Percentiles rank a stretch among this genome's conserved stretches.
These are phyloP conservation scores for Macaca mulatta DNA, from an alignment of 2,113 vertebrate genomes.

Conservation along the genomic window DNA sequence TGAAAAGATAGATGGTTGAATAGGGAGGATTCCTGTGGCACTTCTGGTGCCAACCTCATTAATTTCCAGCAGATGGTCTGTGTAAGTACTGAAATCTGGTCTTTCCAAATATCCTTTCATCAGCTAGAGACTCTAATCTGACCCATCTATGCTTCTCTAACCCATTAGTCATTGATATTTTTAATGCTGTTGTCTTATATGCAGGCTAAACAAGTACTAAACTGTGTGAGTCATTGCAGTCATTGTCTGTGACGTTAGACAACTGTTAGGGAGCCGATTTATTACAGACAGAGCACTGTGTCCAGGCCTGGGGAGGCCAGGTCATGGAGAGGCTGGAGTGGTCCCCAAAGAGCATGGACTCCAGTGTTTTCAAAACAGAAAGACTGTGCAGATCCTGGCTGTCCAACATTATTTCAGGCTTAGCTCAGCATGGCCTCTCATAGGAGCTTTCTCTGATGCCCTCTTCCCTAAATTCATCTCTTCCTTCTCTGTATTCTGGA, in stretches of 20 bases:
- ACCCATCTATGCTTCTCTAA: neutral
- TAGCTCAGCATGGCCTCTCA: neutral
- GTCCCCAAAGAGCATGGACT: too few relatives aligned
- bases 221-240: neutral
- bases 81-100: neutral
- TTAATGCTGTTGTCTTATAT: neutral
- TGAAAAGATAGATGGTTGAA: neutral
- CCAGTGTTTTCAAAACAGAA: neutral
- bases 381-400: too few relatives aligned
- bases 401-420: neutral
- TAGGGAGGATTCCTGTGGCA: neutral
- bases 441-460: neutral
- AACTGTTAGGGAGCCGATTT: neutral
- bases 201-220: neutral
- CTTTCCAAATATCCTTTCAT: neutral
- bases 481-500: neutral
- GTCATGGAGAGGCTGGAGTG: neutral
- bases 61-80: neutral
- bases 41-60: too few relatives aligned
- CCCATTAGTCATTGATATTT: neutral
- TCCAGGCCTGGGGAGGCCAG: neutral
- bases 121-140: neutral
- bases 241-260: neutral
- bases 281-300: neutral
- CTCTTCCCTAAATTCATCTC: neutral